phyloP scores from a whole-genome alignment of 1,140 invertebrate species.

The Venturia canescens region DNA sequence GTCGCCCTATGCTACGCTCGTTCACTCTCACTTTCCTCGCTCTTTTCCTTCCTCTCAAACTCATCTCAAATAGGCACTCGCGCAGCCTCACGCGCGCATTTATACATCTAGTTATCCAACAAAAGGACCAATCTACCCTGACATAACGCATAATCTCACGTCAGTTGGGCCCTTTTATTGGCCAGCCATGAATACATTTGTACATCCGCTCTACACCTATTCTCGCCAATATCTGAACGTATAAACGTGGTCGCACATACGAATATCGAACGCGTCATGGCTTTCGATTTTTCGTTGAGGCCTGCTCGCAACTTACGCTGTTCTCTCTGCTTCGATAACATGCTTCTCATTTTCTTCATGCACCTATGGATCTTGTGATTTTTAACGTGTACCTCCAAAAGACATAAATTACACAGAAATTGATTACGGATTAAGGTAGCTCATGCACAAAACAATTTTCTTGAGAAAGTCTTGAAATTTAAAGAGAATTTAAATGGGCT shows the following conservation, averaged over 20 bases:
- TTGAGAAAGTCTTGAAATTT: too few species aligned
- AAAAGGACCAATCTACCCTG: not conserved
- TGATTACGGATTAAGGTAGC: too few species aligned
- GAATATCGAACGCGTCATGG: conserved; percentile 47
- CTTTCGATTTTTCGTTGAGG: conserved; percentile 61
- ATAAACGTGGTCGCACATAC: conserved; percentile 39
- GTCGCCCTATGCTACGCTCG: conserved; percentile 3
- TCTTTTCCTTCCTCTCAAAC: conserved; percentile 47
- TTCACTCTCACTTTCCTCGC: conserved; percentile 43
- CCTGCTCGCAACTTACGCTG: not conserved
- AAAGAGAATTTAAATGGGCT: too few species aligned
- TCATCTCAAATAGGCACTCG: conserved; percentile 52
- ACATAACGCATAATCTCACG: not conserved
- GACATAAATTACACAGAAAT: too few species aligned
- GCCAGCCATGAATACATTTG: not conserved
- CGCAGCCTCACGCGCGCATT: conserved; percentile 50
- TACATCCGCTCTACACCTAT: not conserved
- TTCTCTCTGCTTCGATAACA: not conserved
- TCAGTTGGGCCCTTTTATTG: not conserved
- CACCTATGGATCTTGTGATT: not conserved
- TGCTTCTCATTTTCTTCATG: not conserved
- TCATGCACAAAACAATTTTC: too few species aligned
- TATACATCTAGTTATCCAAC: not conserved
- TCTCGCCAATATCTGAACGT: conserved; percentile 7
- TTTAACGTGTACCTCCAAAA: too few species aligned